Evolutionary conservation across 2,888 invertebrate genomes (phyloP), one percentile per base, ranked within the genome.

Genomic region (Idaea straminata): DNA sequence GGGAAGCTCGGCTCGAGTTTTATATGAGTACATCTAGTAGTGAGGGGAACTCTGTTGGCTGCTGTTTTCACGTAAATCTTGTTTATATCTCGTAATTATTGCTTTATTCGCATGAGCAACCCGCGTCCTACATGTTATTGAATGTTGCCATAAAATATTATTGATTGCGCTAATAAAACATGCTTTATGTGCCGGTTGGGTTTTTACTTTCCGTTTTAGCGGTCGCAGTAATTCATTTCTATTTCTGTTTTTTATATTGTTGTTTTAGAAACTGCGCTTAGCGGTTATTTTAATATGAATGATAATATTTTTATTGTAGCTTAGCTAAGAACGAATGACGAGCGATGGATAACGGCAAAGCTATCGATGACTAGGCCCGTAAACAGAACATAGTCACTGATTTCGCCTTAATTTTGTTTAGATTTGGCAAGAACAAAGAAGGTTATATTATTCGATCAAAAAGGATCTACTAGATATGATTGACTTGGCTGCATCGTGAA

Each of bases 71-170:
- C 81, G 85, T 91, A 90, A 91, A 91, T 90, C 89, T 89, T 85
- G 77, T 90, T 91, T 89, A 90, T 85, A 87, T 84, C 75, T 78
- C 77, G 86, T 90, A 91, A 91, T 92, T 91, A 91, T 89, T 86
- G 88, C 86, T 89, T 87, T 89, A 89, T 88, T 81, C 88, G 90
- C 86, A 80, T 82, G 86, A 88, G 83, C 83, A 80, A 86, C 84
- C 82, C 82, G 80, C 80, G 80, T 81, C 77, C 83, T 85, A 84
- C 84, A 84, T 86, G 86, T 87, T 91, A 91, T 91, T 90, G 90
- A 90, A 90, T 88, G 89, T 81, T 82, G 81, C 86, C 83, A 90
- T 91, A 89, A 91, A 89, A 85, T 86, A 88, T 89, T 89, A 91
- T 91, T 89, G 91, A 92, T 91, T 75, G 85, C 75, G 57, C 79